These are phyloP conservation scores for Apoderus coryli DNA, from an alignment of 2,888 invertebrate genomes.

Conservation along the genomic window DNA sequence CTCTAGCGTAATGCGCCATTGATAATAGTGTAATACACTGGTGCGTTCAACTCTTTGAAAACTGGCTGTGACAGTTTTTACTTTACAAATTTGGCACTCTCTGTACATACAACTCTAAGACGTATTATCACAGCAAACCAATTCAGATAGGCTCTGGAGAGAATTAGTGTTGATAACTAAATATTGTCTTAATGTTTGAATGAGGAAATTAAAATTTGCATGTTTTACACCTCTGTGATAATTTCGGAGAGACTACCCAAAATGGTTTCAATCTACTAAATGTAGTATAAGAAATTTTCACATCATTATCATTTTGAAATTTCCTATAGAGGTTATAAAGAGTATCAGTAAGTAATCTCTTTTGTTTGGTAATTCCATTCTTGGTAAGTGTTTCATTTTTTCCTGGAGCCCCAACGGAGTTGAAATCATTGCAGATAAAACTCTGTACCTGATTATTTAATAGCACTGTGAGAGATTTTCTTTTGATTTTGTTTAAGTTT, in stretches of 20 bases:
- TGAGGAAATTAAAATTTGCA: conserved; percentile 1
- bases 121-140: conserved; percentile 1
- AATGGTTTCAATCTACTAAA: conserved; percentile 1
- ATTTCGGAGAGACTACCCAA: conserved; percentile 1
- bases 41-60: background rate
- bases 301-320: background rate
- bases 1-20: conserved; percentile 1
- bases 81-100: conserved; percentile 1
- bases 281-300: conserved; percentile 1
- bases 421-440: background rate
- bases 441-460: background rate
- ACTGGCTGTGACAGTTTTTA: conserved; percentile 1
- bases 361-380: conserved; percentile 1
- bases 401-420: conserved; percentile 1
- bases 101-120: conserved; percentile 3
- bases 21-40: conserved; percentile 3
- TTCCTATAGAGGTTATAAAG: conserved; percentile 3
- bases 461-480: conserved; percentile 3
- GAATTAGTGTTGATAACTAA: conserved; percentile 1
- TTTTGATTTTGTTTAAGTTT: conserved; percentile 1
- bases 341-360: conserved; percentile 1
- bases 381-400: conserved; percentile 1
- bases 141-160: conserved; percentile 1
- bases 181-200: background rate
- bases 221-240: background rate